A percentile compares a stretch with the other conserved stretches of the same genome.
phyloP scores from a whole-genome alignment of 2,888 invertebrate species.

The Heteromurus nitidus region DNA sequence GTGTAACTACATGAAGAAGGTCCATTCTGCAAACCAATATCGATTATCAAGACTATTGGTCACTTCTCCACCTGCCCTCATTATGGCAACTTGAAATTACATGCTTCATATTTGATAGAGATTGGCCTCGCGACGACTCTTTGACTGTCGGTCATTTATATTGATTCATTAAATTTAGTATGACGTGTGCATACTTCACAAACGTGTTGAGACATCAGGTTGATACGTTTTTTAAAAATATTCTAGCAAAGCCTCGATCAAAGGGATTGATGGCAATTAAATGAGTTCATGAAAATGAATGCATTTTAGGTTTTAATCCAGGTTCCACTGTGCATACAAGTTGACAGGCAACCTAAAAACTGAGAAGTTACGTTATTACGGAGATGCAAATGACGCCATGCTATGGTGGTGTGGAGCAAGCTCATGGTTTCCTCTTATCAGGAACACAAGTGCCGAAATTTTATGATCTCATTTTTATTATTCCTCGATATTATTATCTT shows the following conservation, averaged over 20 bases:
- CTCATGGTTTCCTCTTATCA: constrained; percentile 26
- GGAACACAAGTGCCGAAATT: constrained; percentile 62
- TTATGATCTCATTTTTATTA: constrained; percentile 59
- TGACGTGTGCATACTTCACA: constrained; percentile 1
- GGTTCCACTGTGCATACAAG: constrained; percentile 43
- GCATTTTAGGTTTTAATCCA: constrained; percentile 32
- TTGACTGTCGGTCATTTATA: constrained; percentile 64
- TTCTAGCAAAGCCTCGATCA: constrained; percentile 6
- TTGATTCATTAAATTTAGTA: constrained; percentile 51
- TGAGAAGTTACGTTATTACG: constrained; percentile 29
- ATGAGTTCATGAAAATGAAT: constrained; percentile 55
- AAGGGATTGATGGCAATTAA: constrained; percentile 62
- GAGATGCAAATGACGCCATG: constrained; percentile 12
- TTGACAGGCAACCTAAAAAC: constrained; percentile 36
- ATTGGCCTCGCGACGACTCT: constrained; percentile 59
- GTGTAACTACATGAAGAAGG: too few species aligned
- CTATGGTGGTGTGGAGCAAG: neutral
- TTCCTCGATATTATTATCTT: constrained; percentile 35
- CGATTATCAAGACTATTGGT: too few species aligned
- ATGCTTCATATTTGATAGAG: constrained; percentile 14
- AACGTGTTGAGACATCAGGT: neutral
- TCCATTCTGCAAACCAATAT: too few species aligned
- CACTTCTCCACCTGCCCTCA: too few species aligned
- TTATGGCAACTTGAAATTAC: too few species aligned
- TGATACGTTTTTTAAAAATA: too few species aligned